phyloP scores from a whole-genome alignment of 35 echinoderm and acorn worm species.

The Holothuria glaberrima region DNA sequence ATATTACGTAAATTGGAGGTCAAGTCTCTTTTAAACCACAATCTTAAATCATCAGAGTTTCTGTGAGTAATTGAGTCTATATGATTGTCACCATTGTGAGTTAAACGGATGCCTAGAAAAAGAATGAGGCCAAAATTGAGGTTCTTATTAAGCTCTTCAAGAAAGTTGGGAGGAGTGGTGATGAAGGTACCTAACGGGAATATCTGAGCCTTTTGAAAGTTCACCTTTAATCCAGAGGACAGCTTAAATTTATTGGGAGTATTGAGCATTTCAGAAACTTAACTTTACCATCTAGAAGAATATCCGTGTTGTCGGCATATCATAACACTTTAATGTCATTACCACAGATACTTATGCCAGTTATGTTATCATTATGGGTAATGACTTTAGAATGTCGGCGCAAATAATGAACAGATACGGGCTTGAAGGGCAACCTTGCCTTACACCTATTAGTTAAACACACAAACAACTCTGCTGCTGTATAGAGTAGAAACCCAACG shows the following conservation, averaged over 20 bases:
- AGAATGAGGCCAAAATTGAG: not conserved
- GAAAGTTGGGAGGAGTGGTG: not conserved
- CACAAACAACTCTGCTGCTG: not conserved
- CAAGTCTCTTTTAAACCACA: constrained; percentile 25
- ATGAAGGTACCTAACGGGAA: not conserved
- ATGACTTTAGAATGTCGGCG: not conserved
- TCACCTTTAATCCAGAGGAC: no score
- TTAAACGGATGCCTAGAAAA: constrained; percentile 24
- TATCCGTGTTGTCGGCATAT: constrained; percentile 31
- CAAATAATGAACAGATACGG: no score
- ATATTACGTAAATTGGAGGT: constrained; percentile 33
- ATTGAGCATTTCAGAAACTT: not conserved
- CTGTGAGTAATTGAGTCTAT: constrained; percentile 16
- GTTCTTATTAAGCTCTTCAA: not conserved
- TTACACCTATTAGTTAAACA: not conserved
- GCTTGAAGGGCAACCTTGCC: no score
- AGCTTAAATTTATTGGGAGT: not conserved
- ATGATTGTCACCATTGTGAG: constrained; percentile 11
- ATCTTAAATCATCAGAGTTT: not conserved
- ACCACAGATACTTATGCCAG: constrained; percentile 24
- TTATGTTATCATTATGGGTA: constrained; percentile 1
- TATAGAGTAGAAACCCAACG: no score
- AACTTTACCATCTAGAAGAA: constrained; percentile 39
- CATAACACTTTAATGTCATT: constrained; percentile 15
- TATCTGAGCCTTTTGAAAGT: no score